Percentiles rank a stretch among this genome's conserved stretches.
Conservation (phyloP, 1,140 invertebrate genomes). For the Drosophila auraria region DNA sequence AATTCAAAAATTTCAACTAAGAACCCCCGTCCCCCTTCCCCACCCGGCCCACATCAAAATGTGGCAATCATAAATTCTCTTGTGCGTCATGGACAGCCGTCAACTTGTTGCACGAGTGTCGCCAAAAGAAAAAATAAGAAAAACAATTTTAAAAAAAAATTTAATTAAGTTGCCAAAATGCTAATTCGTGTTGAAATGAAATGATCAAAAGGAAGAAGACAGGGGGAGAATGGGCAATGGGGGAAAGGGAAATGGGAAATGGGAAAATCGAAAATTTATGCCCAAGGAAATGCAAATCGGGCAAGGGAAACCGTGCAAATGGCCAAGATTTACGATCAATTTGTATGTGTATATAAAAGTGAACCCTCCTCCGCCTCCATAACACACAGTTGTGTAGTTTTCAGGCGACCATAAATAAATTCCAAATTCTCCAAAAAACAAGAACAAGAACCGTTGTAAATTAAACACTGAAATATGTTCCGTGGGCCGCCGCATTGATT, state of each 20-base stretch:
- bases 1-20: conserved; percentile 29
- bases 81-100: conserved; percentile 78
- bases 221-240: neutral
- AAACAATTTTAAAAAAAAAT: conserved; percentile 11
- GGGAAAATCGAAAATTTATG: conserved; percentile 42
- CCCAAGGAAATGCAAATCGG: conserved; percentile 48
- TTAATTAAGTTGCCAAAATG: conserved; percentile 64
- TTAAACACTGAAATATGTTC: conserved; percentile 25
- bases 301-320: conserved; percentile 17
- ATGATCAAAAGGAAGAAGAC: conserved; percentile 49
- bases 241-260: conserved; percentile 5
- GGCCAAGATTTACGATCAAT: conserved; percentile 70
- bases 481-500: conserved; percentile 13
- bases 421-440: conserved; percentile 32
- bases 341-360: conserved; percentile 51
- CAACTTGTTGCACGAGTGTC: conserved; percentile 72
- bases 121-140: conserved; percentile 1
- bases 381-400: conserved; percentile 3
- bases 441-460: conserved; percentile 25
- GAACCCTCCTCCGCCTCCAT: conserved; percentile 11
- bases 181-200: conserved; percentile 63
- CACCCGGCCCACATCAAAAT: neutral
- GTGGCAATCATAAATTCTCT: conserved; percentile 76
- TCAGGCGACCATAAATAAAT: conserved; percentile 26
- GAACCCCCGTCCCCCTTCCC: neutral